Percentiles rank a stretch among this genome's conserved stretches.
These are phyloP conservation scores for Drosophila arizonae DNA, from an alignment of 1,140 invertebrate species.

Conservation along the genomic window DNA sequence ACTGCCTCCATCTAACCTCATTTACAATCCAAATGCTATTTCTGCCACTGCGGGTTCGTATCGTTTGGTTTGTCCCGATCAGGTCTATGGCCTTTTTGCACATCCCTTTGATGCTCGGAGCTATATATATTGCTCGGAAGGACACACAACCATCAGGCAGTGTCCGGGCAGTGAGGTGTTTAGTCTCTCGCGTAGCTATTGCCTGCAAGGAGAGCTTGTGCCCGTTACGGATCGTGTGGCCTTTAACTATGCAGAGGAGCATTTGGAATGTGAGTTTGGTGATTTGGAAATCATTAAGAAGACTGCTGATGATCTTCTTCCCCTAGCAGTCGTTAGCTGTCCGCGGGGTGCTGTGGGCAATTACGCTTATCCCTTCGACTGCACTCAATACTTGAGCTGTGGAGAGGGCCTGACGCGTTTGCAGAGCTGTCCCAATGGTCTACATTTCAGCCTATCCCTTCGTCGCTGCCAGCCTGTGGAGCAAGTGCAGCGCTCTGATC, in stretches of 20 bases:
- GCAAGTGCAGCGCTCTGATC: constrained; percentile 55
- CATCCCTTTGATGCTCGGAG: constrained; percentile 85
- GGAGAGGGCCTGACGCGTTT: constrained; percentile 78
- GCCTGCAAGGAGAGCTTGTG: constrained; percentile 34
- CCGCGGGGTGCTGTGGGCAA: constrained; percentile 84
- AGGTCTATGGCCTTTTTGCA: constrained; percentile 52
- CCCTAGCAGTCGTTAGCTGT: constrained; percentile 70
- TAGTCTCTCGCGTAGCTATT: constrained; percentile 55
- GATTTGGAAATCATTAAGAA: too few species aligned
- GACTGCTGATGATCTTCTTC: background rate
- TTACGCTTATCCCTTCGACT: constrained; percentile 85
- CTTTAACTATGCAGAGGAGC: background rate
- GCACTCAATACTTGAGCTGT: constrained; percentile 87
- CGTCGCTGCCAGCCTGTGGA: constrained; percentile 35
- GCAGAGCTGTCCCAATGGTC: constrained; percentile 84
- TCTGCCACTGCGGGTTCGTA: background rate
- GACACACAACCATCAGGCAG: constrained; percentile 78
- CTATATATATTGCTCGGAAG: constrained; percentile 86
- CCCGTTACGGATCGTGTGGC: constrained; percentile 41
- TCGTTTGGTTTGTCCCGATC: constrained; percentile 44
- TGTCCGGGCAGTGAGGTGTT: constrained; percentile 54
- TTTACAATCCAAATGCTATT: background rate
- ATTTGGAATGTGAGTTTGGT: constrained; percentile 21
- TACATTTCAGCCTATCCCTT: constrained; percentile 59
- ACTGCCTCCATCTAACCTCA: background rate